Percentiles rank a stretch among this genome's conserved stretches.
These are phyloP conservation scores for Sebastes oblongus DNA, from an alignment of 2,797 vertebrate genomes.

Conservation along the genomic window DNA sequence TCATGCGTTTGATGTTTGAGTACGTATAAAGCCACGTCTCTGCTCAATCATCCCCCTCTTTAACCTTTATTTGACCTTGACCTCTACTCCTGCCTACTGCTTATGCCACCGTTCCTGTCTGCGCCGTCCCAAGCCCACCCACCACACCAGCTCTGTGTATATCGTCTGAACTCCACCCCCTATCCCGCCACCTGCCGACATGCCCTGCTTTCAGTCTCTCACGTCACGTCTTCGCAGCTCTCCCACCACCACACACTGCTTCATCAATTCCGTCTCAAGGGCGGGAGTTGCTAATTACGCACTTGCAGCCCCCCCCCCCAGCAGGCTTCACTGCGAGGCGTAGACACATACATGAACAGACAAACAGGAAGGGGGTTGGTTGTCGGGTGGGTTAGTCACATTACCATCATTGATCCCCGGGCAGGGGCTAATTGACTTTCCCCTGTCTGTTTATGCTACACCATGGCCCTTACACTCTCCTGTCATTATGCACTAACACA, in stretches of 20 bases:
- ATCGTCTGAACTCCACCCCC: neutral
- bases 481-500: conserved; percentile 48
- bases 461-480: conserved; percentile 64
- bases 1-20: neutral
- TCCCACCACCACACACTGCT: conserved; percentile 20
- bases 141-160: neutral
- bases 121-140: neutral
- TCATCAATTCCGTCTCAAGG: conserved; percentile 56
- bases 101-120: neutral
- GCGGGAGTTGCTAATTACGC: conserved; percentile 74
- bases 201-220: conserved; percentile 1
- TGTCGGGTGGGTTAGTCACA: conserved; percentile 72
- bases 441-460: conserved; percentile 74
- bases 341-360: conserved; percentile 58
- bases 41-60: neutral
- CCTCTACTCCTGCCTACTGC: neutral
- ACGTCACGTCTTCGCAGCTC: conserved; percentile 7
- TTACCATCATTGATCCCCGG: conserved; percentile 81
- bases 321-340: conserved; percentile 38
- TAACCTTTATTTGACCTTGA: conserved; percentile 5
- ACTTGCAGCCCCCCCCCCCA: neutral
- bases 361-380: conserved; percentile 29
- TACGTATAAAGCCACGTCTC: neutral
- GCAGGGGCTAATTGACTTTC: conserved; percentile 83
- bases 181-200: conserved; percentile 17